These are phyloP conservation scores for Chlorops oryzae DNA, from an alignment of 1,140 invertebrate species.

Conservation along the genomic window DNA sequence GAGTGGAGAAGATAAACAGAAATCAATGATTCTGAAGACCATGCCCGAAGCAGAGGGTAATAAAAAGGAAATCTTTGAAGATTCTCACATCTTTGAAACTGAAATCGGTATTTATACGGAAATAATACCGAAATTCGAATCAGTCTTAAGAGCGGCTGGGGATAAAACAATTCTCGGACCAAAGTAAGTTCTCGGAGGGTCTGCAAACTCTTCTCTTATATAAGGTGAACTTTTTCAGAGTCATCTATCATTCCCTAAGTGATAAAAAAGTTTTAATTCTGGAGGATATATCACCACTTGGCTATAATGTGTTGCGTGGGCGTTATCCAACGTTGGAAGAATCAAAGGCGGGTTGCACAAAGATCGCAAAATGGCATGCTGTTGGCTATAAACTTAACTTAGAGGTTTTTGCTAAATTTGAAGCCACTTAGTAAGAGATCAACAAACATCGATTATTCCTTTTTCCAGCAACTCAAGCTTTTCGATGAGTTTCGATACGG, in stretches of 20 bases:
- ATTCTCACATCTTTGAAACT: conserved; percentile 10
- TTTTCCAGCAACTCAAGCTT: conserved; percentile 2
- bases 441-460: too few relatives aligned
- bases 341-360: not conserved
- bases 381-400: conserved; percentile 13
- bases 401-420: too few relatives aligned
- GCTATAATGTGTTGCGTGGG: not conserved
- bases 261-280: not conserved
- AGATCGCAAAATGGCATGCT: conserved; percentile 7
- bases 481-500: conserved; percentile 7
- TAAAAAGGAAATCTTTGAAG: conserved; percentile 6
- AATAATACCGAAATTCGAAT: conserved; percentile 5
- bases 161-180: conserved; percentile 2
- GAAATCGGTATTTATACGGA: conserved; percentile 14
- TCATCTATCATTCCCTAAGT: not conserved
- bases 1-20: too few relatives aligned
- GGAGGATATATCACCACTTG: not conserved
- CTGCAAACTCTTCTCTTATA: not conserved
- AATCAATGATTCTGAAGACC: conserved; percentile 9
- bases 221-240: too few relatives aligned
- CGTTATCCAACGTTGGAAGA: not conserved
- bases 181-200: not conserved
- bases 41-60: conserved; percentile 5
- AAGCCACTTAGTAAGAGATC: too few relatives aligned
- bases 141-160: not conserved